These are phyloP conservation scores for Ennomos fuscantarius DNA, from an alignment of 2,888 invertebrate genomes.

Conservation along the genomic window DNA sequence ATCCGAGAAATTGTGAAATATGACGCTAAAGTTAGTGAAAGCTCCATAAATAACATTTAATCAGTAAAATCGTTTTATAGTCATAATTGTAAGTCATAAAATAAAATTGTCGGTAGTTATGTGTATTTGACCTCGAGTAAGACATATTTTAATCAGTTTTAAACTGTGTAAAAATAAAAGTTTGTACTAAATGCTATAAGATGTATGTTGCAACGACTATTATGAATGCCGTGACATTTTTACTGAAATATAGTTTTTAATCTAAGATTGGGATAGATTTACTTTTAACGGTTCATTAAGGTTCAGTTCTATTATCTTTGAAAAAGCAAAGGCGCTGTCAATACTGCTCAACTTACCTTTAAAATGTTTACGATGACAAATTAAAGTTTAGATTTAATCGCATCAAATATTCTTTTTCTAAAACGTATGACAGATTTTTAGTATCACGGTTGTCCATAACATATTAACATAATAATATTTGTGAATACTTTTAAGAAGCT, in stretches of 20 bases:
- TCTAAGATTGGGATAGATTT: neutral
- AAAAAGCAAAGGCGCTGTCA: too few species aligned
- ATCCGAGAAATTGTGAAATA: slow-evolving; percentile 3
- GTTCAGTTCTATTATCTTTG: too few species aligned
- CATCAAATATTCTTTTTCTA: too few species aligned
- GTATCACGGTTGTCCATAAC: too few species aligned
- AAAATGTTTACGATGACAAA: too few species aligned
- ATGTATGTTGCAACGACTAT: neutral
- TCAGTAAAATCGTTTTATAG: slow-evolving; percentile 21
- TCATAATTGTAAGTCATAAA: slow-evolving; percentile 22
- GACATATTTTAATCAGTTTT: neutral
- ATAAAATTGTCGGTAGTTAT: slow-evolving; percentile 19
- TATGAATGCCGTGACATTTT: slow-evolving; percentile 18
- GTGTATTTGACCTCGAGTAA: slow-evolving; percentile 21
- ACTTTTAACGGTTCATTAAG: too few species aligned
- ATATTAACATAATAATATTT: too few species aligned
- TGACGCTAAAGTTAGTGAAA: slow-evolving; percentile 21
- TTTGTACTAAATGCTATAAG: neutral
- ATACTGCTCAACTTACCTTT: too few species aligned
- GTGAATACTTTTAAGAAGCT: too few species aligned
- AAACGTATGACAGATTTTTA: too few species aligned
- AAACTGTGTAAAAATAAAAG: slow-evolving; percentile 1
- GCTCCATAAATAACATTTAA: slow-evolving; percentile 21
- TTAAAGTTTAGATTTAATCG: too few species aligned
- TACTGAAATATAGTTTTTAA: neutral